A percentile compares a stretch with the other conserved stretches of the same genome.
Conservation (phyloP, 2,888 invertebrate genomes). For the Heliconius aoede region DNA sequence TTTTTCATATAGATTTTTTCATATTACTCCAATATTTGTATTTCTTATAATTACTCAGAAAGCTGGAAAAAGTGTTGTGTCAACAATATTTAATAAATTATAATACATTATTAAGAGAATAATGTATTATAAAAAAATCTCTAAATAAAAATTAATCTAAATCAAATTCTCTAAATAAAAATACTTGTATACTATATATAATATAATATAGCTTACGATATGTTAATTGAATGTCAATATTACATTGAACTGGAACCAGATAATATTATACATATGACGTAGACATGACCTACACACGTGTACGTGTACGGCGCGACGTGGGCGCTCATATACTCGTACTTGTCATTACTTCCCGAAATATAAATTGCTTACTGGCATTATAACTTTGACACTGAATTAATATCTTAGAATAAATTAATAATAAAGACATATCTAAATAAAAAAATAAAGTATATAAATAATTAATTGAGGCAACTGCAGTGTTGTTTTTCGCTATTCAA, state of each 20-base stretch:
- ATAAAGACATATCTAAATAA: neutral
- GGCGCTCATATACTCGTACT: constrained; percentile 4
- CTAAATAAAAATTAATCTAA: too few species aligned
- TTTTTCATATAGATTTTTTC: too few species aligned
- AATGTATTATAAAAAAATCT: too few species aligned
- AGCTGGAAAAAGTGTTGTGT: too few species aligned
- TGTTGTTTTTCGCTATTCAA: too few species aligned
- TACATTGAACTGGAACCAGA: constrained; percentile 7
- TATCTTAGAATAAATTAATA: neutral
- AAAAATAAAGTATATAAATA: neutral
- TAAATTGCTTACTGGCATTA: neutral
- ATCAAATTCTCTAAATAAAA: too few species aligned
- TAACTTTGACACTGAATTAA: neutral
- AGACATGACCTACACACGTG: constrained; percentile 17
- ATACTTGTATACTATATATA: too few species aligned
- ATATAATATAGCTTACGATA: neutral
- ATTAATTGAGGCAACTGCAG: too few species aligned
- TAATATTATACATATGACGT: constrained; percentile 15
- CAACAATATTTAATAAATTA: too few species aligned
- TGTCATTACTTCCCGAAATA: neutral
- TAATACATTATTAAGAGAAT: too few species aligned
- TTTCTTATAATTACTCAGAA: too few species aligned
- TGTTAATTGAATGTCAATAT: neutral
- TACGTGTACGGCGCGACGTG: constrained; percentile 2
- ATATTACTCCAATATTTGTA: too few species aligned